Evolutionary conservation across 1,140 invertebrate genomes (phyloP).

Genomic region (Cheumatopsyche charites): DNA sequence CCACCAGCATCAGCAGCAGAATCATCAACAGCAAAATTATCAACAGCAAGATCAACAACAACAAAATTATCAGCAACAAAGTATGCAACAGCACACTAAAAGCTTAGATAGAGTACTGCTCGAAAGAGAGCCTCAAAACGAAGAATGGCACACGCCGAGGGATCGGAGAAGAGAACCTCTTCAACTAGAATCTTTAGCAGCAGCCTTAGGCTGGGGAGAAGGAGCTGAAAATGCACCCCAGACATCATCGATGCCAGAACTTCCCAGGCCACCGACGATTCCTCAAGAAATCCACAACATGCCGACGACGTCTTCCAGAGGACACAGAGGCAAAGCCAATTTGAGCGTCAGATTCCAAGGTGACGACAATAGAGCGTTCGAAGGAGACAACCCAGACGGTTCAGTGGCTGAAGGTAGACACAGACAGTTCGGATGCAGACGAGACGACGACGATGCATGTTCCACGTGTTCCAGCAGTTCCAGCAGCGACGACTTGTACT

Average conservation of each 20-base stretch:
- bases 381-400: conserved; percentile 60
- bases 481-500: conserved; percentile 82
- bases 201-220: conserved; percentile 47
- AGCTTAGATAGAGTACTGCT: conserved; percentile 66
- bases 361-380: conserved; percentile 66
- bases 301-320: conserved; percentile 49
- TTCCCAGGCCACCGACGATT: conserved; percentile 54
- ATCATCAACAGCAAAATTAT: too few species aligned
- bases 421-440: not conserved
- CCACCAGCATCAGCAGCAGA: too few species aligned
- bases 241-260: conserved; percentile 72
- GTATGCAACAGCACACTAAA: conserved; percentile 45
- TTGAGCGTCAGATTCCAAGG: conserved; percentile 71
- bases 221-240: conserved; percentile 54
- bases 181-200: conserved; percentile 55
- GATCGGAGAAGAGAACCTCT: conserved; percentile 66
- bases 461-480: conserved; percentile 87
- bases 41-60: too few species aligned
- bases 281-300: conserved; percentile 49
- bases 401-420: conserved; percentile 49
- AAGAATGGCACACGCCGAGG: conserved; percentile 61
- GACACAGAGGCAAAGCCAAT: conserved; percentile 51
- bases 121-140: conserved; percentile 63
- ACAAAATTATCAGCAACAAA: not conserved
- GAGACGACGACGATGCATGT: conserved; percentile 71